Conservation (phyloP, 2,797 vertebrate genomes). For the Poeciliopsis gracilis region DNA sequence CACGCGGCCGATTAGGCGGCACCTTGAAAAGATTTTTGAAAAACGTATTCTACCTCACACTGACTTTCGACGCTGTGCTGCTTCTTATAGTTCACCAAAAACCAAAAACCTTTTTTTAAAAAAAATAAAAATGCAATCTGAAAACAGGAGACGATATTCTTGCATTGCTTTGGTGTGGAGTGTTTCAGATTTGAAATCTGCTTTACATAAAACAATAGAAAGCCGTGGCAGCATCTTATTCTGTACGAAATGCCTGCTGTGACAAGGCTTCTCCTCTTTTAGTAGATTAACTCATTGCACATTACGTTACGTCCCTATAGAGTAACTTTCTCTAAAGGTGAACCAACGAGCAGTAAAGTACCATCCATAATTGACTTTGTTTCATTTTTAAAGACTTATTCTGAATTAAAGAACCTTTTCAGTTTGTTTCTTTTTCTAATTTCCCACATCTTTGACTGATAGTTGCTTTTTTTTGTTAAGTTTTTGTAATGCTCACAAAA, state of each 20-base stretch:
- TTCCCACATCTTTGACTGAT: too few species aligned
- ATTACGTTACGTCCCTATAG: neutral
- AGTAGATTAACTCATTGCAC: neutral
- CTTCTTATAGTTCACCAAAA: neutral
- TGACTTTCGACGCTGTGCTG: neutral
- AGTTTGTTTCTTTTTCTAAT: too few species aligned
- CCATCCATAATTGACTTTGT: neutral
- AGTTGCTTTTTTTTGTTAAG: too few species aligned
- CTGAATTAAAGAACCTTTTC: too few species aligned
- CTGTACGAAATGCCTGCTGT: neutral
- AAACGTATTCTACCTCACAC: neutral
- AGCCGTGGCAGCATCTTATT: neutral
- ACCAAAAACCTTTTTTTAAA: neutral
- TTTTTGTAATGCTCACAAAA: too few species aligned
- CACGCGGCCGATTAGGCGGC: neutral
- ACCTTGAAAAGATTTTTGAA: neutral
- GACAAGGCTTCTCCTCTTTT: neutral
- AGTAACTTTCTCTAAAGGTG: neutral
- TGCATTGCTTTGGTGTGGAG: neutral
- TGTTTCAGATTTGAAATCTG: neutral
- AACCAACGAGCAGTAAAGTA: neutral
- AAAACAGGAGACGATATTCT: neutral
- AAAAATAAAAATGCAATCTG: neutral
- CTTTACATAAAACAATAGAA: neutral
- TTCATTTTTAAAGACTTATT: too few species aligned